Percentiles rank a stretch among this genome's conserved stretches.
Conservation (phyloP, 2,888 invertebrate genomes). For the Epicampocera succincta region DNA sequence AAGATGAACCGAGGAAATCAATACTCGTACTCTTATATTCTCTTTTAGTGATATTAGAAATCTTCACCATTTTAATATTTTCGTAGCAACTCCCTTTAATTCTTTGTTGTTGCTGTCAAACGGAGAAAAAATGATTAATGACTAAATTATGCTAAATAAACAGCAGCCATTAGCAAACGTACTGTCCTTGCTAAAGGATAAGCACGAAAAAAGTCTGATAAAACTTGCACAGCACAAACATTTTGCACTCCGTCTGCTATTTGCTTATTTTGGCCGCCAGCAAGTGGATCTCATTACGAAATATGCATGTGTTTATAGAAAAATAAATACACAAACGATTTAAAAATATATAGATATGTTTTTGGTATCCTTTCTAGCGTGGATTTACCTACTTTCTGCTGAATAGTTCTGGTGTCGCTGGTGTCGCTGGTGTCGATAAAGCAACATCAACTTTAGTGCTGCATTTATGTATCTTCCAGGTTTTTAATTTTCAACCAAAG, state of each 20-base stretch:
- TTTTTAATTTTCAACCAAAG: no score
- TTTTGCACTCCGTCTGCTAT: slow-evolving; percentile 38
- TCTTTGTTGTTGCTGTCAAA: background rate
- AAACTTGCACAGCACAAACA: slow-evolving; percentile 22
- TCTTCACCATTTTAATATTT: slow-evolving; percentile 8
- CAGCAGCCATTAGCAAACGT: slow-evolving; percentile 44
- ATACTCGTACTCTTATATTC: no score
- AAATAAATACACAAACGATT: slow-evolving; percentile 11
- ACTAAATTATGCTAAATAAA: slow-evolving; percentile 60
- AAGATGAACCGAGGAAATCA: background rate
- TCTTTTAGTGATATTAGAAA: no score
- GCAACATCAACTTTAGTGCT: slow-evolving; percentile 28
- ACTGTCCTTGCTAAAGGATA: slow-evolving; percentile 54
- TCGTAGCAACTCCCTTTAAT: background rate
- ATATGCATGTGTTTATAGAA: slow-evolving; percentile 1
- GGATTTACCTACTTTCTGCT: slow-evolving; percentile 17
- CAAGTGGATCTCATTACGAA: slow-evolving; percentile 50
- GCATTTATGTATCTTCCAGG: no score
- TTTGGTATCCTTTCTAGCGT: slow-evolving; percentile 36
- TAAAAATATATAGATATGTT: slow-evolving; percentile 4
- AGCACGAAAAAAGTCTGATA: slow-evolving; percentile 16
- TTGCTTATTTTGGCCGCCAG: slow-evolving; percentile 60
- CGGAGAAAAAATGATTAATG: slow-evolving; percentile 61
- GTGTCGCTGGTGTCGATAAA: slow-evolving; percentile 40
- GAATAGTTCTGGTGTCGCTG: background rate